Percentiles rank a stretch among this genome's conserved stretches.
Evolutionary conservation across 1,140 invertebrate species (phyloP).

Genomic region (Meloidogyne chitwoodi): DNA sequence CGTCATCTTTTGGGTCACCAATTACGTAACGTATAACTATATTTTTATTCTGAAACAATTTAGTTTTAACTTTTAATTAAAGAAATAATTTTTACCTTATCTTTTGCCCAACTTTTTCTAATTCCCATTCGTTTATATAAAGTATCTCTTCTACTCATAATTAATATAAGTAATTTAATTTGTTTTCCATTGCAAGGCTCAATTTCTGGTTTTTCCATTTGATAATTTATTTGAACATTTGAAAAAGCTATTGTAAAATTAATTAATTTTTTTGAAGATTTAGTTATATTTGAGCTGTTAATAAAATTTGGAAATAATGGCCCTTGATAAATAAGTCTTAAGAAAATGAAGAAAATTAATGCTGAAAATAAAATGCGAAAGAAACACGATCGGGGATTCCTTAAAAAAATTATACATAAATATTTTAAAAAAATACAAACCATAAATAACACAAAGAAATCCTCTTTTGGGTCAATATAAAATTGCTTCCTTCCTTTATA

Average conservation of each 20-base stretch:
- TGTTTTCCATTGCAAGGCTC: neutral
- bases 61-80: neutral
- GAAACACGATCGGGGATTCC: neutral
- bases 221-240: neutral
- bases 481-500: neutral
- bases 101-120: constrained; percentile 11
- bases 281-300: neutral
- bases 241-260: neutral
- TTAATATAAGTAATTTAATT: constrained; percentile 11
- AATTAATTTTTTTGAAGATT: neutral
- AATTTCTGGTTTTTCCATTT: neutral
- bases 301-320: neutral
- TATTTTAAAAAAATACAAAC: neutral
- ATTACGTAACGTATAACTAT: neutral
- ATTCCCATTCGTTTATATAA: constrained; percentile 7
- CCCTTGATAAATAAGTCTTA: neutral
- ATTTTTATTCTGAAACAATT: neutral
- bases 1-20: neutral
- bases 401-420: neutral
- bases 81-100: neutral
- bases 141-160: constrained; percentile 6
- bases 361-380: neutral
- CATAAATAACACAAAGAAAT: neutral
- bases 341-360: neutral
- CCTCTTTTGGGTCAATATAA: neutral